Percentiles rank a stretch among this genome's conserved stretches.
phyloP scores from a whole-genome alignment of 2,797 vertebrate genomes.

The Mormyrops boulengeri region DNA sequence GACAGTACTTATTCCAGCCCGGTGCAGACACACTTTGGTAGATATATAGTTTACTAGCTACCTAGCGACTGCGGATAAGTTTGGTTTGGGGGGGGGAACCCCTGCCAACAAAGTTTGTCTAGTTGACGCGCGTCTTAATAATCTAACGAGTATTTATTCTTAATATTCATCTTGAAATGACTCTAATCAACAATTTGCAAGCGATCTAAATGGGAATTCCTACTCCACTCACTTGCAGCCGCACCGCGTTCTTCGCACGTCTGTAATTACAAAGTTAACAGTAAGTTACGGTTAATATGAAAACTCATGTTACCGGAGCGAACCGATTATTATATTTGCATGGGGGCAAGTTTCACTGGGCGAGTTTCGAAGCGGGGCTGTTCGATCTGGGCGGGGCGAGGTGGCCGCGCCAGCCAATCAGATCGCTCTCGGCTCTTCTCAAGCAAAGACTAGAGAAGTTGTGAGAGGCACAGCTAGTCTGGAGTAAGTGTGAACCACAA shows the following conservation, averaged over 20 bases:
- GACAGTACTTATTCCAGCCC: not conserved
- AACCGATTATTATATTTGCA: constrained; percentile 25
- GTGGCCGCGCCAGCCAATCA: constrained; percentile 49
- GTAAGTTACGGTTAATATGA: not conserved
- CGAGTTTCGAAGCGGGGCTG: constrained; percentile 29
- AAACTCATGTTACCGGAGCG: not conserved
- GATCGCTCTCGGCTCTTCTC: not conserved
- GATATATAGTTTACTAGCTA: not conserved
- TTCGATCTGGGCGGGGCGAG: constrained; percentile 51
- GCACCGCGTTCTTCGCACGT: not conserved
- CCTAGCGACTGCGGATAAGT: not conserved
- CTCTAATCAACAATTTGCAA: not conserved
- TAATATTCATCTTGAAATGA: not conserved
- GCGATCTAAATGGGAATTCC: not conserved
- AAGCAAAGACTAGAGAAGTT: constrained; percentile 51
- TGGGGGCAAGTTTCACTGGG: constrained; percentile 30
- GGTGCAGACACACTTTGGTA: not conserved
- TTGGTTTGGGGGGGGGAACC: not conserved
- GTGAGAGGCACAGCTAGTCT: constrained; percentile 45
- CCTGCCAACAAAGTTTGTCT: not conserved
- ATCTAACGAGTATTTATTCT: not conserved
- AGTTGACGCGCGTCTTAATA: not conserved
- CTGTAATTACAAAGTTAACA: not conserved
- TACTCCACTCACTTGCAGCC: not conserved
- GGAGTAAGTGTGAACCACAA: constrained; percentile 51